phyloP scores from a whole-genome alignment of 2,888 invertebrate genomes.

The Philopedon plagiatum region DNA sequence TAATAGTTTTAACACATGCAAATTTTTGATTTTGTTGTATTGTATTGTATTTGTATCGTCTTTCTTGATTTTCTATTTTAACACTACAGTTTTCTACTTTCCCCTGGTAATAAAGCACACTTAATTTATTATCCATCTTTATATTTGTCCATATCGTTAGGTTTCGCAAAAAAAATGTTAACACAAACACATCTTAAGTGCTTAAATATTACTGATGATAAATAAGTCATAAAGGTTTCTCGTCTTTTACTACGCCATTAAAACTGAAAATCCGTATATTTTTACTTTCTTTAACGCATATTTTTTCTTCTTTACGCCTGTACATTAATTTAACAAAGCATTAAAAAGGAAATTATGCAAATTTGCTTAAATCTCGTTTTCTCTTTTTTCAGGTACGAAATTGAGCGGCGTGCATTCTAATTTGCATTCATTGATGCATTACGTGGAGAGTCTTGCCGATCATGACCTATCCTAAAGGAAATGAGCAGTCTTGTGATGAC shows the following conservation, averaged over 20 bases:
- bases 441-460: conserved; percentile 6
- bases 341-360: conserved; percentile 11
- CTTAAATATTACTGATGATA: background rate
- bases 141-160: background rate
- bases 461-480: conserved; percentile 27
- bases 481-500: background rate
- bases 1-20: no score
- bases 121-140: conserved; percentile 1
- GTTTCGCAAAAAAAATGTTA: background rate
- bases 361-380: conserved; percentile 22
- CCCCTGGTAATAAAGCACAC: background rate
- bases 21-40: no score
- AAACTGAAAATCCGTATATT: conserved; percentile 7
- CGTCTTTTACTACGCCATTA: conserved; percentile 1
- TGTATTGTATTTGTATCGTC: background rate
- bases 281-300: background rate
- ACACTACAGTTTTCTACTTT: background rate
- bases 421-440: conserved; percentile 15
- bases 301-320: background rate
- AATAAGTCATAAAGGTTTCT: conserved; percentile 6
- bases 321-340: conserved; percentile 4
- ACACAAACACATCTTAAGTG: background rate
- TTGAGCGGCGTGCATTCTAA: background rate
- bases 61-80: conserved; percentile 18
- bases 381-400: conserved; percentile 28